phyloP scores from a whole-genome alignment of 2,888 invertebrate species.

The Rhorus exstirpatorius region DNA sequence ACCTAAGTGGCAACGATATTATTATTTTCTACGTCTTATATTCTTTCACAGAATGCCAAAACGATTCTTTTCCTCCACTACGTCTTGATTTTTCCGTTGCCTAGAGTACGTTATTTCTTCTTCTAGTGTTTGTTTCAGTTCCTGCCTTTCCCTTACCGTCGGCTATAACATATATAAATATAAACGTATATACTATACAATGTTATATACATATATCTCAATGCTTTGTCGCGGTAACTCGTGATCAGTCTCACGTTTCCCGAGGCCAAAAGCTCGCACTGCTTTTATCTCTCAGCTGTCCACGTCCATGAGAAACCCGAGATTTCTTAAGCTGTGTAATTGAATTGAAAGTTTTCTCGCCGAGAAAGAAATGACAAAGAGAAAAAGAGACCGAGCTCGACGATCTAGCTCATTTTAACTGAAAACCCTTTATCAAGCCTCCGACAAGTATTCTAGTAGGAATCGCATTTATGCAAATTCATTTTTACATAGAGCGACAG shows the following conservation, averaged over 20 bases:
- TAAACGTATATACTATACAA: not conserved
- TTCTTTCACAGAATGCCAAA: conserved; percentile 37
- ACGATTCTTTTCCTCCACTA: conserved; percentile 50
- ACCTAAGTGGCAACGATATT: conserved; percentile 75
- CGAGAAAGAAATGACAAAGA: not conserved
- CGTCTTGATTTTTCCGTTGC: conserved; percentile 48
- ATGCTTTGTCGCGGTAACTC: conserved; percentile 16
- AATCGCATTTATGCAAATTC: conserved; percentile 8
- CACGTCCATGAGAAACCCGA: conserved; percentile 25
- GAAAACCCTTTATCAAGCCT: conserved; percentile 21
- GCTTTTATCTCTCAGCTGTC: conserved; percentile 44
- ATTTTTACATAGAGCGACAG: conserved; percentile 1
- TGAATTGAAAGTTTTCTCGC: conserved; percentile 50
- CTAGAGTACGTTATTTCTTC: conserved; percentile 14
- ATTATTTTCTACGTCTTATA: conserved; percentile 72
- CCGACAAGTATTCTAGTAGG: not conserved
- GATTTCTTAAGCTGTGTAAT: conserved; percentile 43
- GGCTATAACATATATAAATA: not conserved
- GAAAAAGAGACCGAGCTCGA: not conserved
- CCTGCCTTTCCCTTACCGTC: conserved; percentile 1
- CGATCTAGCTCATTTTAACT: conserved; percentile 16
- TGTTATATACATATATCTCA: no score
- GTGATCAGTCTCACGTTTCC: conserved; percentile 45
- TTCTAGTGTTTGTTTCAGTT: conserved; percentile 13
- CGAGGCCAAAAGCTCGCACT: not conserved